phyloP scores from a whole-genome alignment of 2,113 vertebrate species.

The Felis chaus region DNA sequence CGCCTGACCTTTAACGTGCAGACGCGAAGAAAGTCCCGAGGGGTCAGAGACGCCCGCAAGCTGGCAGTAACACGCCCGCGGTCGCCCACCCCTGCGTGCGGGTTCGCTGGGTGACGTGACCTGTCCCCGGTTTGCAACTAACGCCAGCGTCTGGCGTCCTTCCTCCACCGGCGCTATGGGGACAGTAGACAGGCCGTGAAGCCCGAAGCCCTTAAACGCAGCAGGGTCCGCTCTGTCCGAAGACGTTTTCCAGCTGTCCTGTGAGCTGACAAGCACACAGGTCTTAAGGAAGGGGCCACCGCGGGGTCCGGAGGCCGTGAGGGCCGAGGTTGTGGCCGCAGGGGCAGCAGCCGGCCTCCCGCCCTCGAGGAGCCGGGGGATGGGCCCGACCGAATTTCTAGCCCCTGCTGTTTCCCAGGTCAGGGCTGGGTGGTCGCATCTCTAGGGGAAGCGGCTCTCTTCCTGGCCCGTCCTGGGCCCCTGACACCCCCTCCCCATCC shows the following conservation, averaged over 20 bases:
- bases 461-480: not conserved
- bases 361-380: fast-evolving
- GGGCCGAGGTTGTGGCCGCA: fast-evolving
- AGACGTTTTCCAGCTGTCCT: not conserved
- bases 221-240: fast-evolving
- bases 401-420: fast-evolving
- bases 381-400: not conserved
- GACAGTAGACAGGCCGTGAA: not conserved
- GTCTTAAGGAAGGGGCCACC: fast-evolving
- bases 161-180: fast-evolving
- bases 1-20: not conserved
- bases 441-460: not conserved
- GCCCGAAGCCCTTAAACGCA: not conserved
- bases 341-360: fast-evolving
- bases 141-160: too few species aligned
- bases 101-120: fast-evolving
- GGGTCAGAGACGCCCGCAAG: too few species aligned
- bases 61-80: fast-evolving
- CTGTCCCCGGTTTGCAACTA: fast-evolving
- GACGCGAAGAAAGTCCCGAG: not conserved
- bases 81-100: fast-evolving
- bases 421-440: fast-evolving
- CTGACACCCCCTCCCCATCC: fast-evolving
- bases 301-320: fast-evolving
- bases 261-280: too few species aligned